Evolutionary conservation across 2,113 vertebrate species (phyloP).

Genomic region (Natator depressus): DNA sequence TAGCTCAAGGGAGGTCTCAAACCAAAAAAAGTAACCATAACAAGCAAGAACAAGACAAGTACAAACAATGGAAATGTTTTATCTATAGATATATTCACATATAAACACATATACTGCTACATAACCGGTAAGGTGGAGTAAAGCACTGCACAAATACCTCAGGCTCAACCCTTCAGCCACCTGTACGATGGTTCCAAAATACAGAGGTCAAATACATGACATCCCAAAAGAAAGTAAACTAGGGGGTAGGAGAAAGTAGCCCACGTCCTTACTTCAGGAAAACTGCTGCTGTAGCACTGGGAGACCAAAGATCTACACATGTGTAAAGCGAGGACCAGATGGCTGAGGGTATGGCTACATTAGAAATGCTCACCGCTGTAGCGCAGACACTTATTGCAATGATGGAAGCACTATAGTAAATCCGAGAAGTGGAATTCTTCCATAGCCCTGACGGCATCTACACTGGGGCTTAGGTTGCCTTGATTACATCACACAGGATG

Average conservation of each 20-base stretch:
- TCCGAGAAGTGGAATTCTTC: neutral
- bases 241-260: neutral
- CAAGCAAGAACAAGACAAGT: neutral
- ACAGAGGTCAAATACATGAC: neutral
- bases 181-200: neutral
- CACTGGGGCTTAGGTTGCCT: neutral
- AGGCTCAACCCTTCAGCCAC: neutral
- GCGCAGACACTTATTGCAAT: neutral
- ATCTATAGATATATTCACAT: neutral
- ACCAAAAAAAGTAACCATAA: neutral
- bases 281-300: neutral
- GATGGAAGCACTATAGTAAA: neutral
- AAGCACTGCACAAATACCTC: neutral
- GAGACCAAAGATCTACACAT: neutral
- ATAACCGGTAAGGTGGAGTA: neutral
- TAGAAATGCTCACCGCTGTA: no score
- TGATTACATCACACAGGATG: neutral
- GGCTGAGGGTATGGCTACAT: neutral
- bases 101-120: neutral
- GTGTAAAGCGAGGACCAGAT: neutral
- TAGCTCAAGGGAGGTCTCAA: neutral
- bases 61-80: neutral
- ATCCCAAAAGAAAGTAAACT: neutral
- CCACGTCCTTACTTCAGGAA: neutral
- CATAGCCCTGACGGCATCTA: neutral